Conservation (phyloP, 2,797 vertebrate species). For the Hyperoplus lanceolatus region DNA sequence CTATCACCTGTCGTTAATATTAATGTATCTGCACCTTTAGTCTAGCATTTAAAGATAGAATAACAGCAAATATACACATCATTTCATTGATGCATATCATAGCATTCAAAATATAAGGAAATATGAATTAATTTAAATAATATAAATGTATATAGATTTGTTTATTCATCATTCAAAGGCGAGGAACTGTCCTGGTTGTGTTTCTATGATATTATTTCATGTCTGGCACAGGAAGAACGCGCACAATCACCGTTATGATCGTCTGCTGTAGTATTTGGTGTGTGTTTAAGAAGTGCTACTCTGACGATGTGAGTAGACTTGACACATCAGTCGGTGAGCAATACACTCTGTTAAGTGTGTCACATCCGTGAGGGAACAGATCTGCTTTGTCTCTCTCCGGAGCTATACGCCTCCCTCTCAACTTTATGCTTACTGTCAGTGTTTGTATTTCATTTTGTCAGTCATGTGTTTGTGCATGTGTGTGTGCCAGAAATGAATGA, state of each 20-base stretch:
- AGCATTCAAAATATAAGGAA: neutral
- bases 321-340: constrained; percentile 49
- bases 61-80: neutral
- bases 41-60: neutral
- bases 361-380: constrained; percentile 42
- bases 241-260: constrained; percentile 3
- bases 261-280: constrained; percentile 12
- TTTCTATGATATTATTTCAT: constrained; percentile 1
- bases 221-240: neutral
- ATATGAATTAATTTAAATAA: neutral
- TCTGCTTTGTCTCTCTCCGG: constrained; percentile 39
- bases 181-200: neutral
- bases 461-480: constrained; percentile 32
- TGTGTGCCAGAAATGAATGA: constrained; percentile 35
- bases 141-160: no score
- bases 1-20: constrained; percentile 1
- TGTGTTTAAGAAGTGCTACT: constrained; percentile 34
- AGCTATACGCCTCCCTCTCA: constrained; percentile 49
- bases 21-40: neutral
- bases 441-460: constrained; percentile 48
- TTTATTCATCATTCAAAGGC: neutral
- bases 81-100: neutral
- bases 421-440: constrained; percentile 60
- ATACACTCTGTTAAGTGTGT: constrained; percentile 35
- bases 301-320: constrained; percentile 41